phyloP scores from a whole-genome alignment of 2,888 invertebrate genomes.

The Dryadula phaetusa region DNA sequence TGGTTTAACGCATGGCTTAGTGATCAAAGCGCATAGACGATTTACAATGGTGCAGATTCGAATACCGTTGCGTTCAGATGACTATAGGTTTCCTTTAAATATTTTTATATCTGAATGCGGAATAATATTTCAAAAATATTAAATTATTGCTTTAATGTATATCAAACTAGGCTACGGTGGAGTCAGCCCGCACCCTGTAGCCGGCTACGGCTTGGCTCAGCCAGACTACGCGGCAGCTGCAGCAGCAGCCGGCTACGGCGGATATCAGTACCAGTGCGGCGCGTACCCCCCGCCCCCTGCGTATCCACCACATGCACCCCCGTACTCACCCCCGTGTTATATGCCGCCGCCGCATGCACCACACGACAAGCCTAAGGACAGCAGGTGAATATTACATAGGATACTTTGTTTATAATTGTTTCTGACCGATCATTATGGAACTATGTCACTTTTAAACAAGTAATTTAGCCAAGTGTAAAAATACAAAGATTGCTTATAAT shows the following conservation, averaged over 20 bases:
- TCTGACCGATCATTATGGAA: too few species aligned
- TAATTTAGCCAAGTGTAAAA: too few species aligned
- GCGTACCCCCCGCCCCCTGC: slow-evolving; percentile 86
- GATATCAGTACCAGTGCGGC: slow-evolving; percentile 84
- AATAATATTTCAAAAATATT: too few species aligned
- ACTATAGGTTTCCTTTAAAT: too few species aligned
- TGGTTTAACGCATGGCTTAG: too few species aligned
- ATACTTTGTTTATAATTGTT: neutral
- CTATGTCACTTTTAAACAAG: too few species aligned
- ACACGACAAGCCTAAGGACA: slow-evolving; percentile 91
- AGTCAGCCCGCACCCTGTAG: slow-evolving; percentile 91
- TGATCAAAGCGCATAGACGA: too few species aligned
- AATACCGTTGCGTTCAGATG: too few species aligned
- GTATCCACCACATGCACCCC: slow-evolving; percentile 88
- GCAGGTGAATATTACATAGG: slow-evolving; percentile 84
- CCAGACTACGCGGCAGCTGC: slow-evolving; percentile 92
- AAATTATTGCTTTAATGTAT: too few species aligned
- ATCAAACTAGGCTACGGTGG: slow-evolving; percentile 89
- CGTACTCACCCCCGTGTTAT: slow-evolving; percentile 92
- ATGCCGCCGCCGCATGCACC: slow-evolving; percentile 95
- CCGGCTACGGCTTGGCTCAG: slow-evolving; percentile 91
- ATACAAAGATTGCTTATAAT: too few species aligned
- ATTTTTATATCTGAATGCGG: too few species aligned
- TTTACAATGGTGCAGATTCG: too few species aligned
- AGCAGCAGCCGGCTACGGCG: slow-evolving; percentile 86